Percentiles rank a stretch among this genome's conserved stretches.
These are phyloP conservation scores for Calephelis perditalis DNA, from an alignment of 2,888 invertebrate species.

Conservation along the genomic window DNA sequence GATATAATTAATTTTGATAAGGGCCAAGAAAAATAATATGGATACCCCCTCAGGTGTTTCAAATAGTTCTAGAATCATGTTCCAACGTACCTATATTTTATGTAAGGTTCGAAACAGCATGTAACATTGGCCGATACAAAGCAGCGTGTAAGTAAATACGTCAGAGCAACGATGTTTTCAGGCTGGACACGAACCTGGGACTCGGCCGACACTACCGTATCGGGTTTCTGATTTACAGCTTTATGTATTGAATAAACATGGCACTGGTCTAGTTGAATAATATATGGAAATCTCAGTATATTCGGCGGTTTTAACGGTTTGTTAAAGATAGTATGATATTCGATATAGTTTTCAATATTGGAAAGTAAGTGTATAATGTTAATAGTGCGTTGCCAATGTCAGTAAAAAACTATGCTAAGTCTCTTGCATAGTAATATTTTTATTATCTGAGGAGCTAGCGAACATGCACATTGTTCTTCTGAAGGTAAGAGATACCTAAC, in stretches of 20 bases:
- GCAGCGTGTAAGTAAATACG: conserved; percentile 40
- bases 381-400: too few relatives aligned
- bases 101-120: conserved; percentile 30
- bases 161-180: conserved; percentile 28
- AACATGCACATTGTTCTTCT: too few relatives aligned
- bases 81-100: conserved; percentile 11
- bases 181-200: conserved; percentile 35
- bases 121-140: conserved; percentile 34
- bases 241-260: conserved; percentile 10
- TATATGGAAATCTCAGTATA: conserved; percentile 1
- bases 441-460: too few relatives aligned
- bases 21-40: too few relatives aligned
- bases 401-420: too few relatives aligned
- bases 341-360: too few relatives aligned
- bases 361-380: too few relatives aligned
- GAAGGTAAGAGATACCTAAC: too few relatives aligned
- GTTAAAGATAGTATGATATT: too few relatives aligned
- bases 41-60: background rate
- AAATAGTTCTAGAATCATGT: conserved; percentile 9
- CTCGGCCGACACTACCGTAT: conserved; percentile 43
- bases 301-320: background rate
- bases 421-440: too few relatives aligned
- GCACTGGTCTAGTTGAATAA: conserved; percentile 1
- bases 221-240: conserved; percentile 44
- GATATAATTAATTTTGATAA: too few relatives aligned